A percentile compares a stretch with the other conserved stretches of the same genome.
phyloP scores from a whole-genome alignment of 2,113 vertebrate species.

The Mustelus asterias region DNA sequence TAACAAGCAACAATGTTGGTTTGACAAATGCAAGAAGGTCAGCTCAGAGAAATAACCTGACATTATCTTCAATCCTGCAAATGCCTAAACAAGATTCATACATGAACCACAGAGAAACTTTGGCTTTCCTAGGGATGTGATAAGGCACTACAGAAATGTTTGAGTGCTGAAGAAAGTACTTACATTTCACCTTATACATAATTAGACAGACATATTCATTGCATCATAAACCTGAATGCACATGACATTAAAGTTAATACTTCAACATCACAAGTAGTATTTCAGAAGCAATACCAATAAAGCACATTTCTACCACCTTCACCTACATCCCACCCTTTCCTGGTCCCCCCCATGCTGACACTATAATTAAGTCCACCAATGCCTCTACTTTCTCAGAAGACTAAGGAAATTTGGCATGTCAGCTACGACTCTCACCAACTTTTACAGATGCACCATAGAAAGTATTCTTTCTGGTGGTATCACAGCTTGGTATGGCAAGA shows the following conservation, averaged over 20 bases:
- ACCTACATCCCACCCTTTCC: background rate
- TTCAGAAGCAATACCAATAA: background rate
- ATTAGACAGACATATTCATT: background rate
- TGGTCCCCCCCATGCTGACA: too few relatives aligned
- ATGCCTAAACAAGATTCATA: background rate
- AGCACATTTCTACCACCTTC: background rate
- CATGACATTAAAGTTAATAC: background rate
- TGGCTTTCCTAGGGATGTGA: too few relatives aligned
- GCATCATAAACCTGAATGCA: background rate
- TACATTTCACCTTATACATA: too few relatives aligned
- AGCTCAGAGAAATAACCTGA: background rate
- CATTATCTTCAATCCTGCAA: background rate
- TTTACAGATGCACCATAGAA: too few relatives aligned
- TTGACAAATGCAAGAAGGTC: background rate
- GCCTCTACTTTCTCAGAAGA: too few relatives aligned
- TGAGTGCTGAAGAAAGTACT: too few relatives aligned
- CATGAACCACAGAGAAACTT: background rate
- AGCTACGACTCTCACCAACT: too few relatives aligned
- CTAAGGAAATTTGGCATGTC: too few relatives aligned
- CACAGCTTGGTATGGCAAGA: too few relatives aligned
- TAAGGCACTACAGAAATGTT: too few relatives aligned
- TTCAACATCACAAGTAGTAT: background rate
- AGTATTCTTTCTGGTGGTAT: too few relatives aligned
- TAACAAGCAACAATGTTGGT: background rate
- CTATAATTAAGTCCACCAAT: too few relatives aligned